Base-by-base conservation (phyloP, 2,888 invertebrate genomes). In the Molorchus minor region DNA sequence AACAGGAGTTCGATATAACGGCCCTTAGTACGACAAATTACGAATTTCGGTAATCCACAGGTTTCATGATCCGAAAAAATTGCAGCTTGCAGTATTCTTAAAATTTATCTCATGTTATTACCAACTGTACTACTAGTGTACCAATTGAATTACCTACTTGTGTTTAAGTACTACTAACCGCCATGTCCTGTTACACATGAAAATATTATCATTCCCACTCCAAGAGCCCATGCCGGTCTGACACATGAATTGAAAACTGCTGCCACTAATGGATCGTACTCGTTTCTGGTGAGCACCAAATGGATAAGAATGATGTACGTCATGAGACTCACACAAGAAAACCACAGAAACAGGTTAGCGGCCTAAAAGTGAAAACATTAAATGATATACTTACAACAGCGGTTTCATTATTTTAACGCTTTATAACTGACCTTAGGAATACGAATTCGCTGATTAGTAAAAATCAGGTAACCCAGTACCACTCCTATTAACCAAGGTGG, bases 111-210 rank as follows among this genome's bases (percentile, higher is more conserved):
- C n/a, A n/a, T n/a, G n/a, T n/a, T n/a, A n/a, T n/a, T n/a, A n/a
- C n/a, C 21, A 21, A 3, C n/a, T 21, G 36, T 43, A n/a, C 20
- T 44, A 13, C 20, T 21, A 8, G n/a, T 1, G n/a, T 2, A 17
- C 2, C 13, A 17, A 20, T 20, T 20, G n/a, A 4, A 19, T 13
- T 20, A 12, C 4, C 21, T 15, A 3, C 20, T n/a, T 3, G 2
- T n/a, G n/a, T 45, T 13, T 15, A 46, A 2, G 12, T 45, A 19
- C n/a, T 21, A 45, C 52, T 66, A 69, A 82, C 83, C 82, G 33
- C 68, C 64, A 53, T 68, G 55, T 8, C 64, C 62, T 5, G 56
- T 62, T n/a, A 56, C 56, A 43, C 70, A 72, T 7, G 65, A 60
- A 16, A 68, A 67, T 13, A 71, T 54, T 3, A 70, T 44, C 35